These are phyloP conservation scores for Leucoraja ocellata DNA, from an alignment of 2,797 vertebrate species.

Conservation along the genomic window DNA sequence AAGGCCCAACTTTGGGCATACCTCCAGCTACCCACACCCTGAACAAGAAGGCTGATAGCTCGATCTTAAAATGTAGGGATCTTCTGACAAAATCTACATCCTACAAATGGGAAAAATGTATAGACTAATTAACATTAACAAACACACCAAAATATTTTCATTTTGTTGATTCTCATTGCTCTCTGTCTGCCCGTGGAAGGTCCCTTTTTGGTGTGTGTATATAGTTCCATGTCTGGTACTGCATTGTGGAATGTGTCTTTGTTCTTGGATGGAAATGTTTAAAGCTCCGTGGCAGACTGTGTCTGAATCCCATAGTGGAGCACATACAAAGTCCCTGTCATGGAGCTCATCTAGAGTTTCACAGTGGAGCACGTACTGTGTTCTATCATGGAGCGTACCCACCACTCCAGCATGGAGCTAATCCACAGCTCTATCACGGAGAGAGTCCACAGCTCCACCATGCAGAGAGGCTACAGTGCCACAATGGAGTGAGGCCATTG, in stretches of 20 bases:
- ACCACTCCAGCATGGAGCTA: no score
- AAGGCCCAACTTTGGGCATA: not conserved
- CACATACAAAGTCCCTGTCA: no score
- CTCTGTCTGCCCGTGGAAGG: not conserved
- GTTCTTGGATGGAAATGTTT: no score
- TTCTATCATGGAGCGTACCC: no score
- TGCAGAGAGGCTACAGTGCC: no score
- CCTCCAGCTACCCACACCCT: not conserved
- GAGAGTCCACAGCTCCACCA: no score
- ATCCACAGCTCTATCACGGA: no score
- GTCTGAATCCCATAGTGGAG: no score
- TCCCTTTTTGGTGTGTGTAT: not conserved
- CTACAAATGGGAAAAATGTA: not conserved
- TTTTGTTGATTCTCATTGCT: not conserved
- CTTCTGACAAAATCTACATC: not conserved
- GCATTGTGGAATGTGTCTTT: not conserved
- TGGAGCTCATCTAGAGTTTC: no score
- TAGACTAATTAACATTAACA: not conserved
- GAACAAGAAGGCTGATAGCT: not conserved
- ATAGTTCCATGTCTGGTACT: not conserved
- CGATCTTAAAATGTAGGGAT: not conserved
- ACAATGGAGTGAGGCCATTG: no score
- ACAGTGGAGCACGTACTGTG: no score
- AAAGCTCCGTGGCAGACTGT: no score
- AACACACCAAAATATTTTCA: not conserved